phyloP scores from a whole-genome alignment of 2,888 invertebrate genomes.

The Ennomos erosarius region DNA sequence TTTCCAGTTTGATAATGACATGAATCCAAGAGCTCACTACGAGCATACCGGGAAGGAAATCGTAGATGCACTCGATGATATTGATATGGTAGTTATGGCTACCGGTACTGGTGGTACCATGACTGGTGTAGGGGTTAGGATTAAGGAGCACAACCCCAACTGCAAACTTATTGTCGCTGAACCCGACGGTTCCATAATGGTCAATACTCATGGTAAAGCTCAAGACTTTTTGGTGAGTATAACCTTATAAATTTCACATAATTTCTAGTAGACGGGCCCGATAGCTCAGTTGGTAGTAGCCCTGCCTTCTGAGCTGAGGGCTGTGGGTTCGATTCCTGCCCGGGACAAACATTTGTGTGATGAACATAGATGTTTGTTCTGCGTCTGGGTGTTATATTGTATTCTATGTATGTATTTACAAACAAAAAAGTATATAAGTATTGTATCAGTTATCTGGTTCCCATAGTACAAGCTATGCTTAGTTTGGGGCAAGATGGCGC shows the following conservation, averaged over 20 bases:
- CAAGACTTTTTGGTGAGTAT: slow-evolving; percentile 47
- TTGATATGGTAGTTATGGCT: slow-evolving; percentile 93
- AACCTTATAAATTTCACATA: not conserved
- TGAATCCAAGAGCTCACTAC: slow-evolving; percentile 97
- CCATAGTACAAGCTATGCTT: no score
- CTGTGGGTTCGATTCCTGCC: no score
- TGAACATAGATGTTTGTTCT: no score
- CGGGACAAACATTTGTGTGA: no score
- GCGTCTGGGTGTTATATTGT: no score
- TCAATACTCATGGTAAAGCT: slow-evolving; percentile 83
- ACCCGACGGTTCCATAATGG: slow-evolving; percentile 89
- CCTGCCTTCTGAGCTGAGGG: no score
- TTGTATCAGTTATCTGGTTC: no score
- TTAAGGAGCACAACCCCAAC: slow-evolving; percentile 91
- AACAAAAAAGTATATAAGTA: no score
- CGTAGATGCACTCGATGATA: slow-evolving; percentile 86
- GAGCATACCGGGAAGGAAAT: slow-evolving; percentile 97
- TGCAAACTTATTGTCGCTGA: slow-evolving; percentile 93
- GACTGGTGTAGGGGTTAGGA: slow-evolving; percentile 92
- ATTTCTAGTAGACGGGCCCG: no score
- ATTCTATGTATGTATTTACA: no score
- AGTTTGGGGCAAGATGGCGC: no score
- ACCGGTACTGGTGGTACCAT: slow-evolving; percentile 98
- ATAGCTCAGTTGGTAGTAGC: no score
- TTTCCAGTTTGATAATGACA: slow-evolving; percentile 91